Evolutionary conservation across 2,113 vertebrate species (phyloP).

Genomic region (Tetrao urogallus): DNA sequence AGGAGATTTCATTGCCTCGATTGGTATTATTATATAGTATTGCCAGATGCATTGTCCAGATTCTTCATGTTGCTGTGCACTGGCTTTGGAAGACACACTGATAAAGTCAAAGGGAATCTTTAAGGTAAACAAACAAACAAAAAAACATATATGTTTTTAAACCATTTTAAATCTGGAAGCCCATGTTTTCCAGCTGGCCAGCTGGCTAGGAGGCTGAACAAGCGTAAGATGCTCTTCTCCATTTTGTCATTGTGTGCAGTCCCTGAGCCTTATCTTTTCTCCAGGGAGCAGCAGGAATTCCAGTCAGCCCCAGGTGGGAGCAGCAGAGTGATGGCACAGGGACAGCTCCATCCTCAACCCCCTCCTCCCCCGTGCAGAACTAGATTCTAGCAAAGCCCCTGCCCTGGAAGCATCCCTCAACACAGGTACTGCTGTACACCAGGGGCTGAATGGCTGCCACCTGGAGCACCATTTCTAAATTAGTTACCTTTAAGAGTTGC

Average conservation of each 20-base stretch:
- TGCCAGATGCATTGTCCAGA: fast-evolving
- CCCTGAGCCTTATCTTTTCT: constrained; percentile 59
- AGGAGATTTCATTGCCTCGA: not conserved
- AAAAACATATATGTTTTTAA: not conserved
- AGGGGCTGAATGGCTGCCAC: not conserved
- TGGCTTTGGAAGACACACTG: not conserved
- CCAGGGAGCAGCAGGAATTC: constrained; percentile 45
- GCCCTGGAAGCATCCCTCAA: not conserved
- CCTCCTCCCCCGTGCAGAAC: not conserved
- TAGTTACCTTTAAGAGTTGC: not conserved
- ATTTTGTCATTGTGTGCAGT: not conserved
- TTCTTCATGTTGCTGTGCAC: not conserved
- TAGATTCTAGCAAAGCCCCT: constrained; percentile 33
- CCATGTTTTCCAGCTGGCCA: not conserved
- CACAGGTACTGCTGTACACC: constrained; percentile 25
- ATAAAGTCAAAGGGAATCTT: not conserved
- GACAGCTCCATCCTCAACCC: constrained; percentile 1
- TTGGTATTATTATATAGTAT: not conserved
- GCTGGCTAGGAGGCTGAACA: not conserved
- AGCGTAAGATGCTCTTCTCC: not conserved
- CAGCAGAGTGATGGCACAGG: constrained; percentile 38
- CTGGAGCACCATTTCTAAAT: not conserved
- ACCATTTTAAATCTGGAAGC: not conserved
- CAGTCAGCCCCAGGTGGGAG: constrained; percentile 49
- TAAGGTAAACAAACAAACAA: not conserved